These are phyloP conservation scores for Sapayoa aenigma DNA, from an alignment of 2,113 vertebrate genomes.

Conservation along the genomic window DNA sequence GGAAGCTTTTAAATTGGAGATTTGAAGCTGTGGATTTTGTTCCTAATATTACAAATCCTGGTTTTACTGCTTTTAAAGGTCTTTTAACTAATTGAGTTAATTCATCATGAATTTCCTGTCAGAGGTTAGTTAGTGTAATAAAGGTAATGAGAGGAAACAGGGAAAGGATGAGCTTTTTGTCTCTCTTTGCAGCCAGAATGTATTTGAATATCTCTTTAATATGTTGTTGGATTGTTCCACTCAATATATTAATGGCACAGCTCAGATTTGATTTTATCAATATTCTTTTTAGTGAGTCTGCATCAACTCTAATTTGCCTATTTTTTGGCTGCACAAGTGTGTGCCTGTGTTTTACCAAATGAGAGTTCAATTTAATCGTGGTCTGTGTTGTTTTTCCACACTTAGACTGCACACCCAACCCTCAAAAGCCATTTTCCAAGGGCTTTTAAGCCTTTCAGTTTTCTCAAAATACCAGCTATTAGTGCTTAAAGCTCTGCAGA, in stretches of 20 bases:
- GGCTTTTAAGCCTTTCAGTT: neutral
- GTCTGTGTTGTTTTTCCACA: neutral
- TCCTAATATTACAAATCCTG: neutral
- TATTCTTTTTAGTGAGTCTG: neutral
- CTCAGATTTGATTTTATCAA: neutral
- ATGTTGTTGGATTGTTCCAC: neutral
- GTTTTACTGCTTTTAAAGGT: neutral
- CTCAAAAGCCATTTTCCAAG: neutral
- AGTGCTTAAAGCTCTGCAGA: neutral
- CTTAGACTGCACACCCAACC: neutral
- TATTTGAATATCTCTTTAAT: neutral
- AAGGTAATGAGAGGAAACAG: neutral
- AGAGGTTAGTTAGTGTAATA: neutral
- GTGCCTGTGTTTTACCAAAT: neutral
- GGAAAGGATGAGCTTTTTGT: neutral
- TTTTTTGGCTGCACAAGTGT: neutral
- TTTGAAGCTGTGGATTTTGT: neutral
- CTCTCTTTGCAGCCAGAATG: neutral
- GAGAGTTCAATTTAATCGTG: neutral
- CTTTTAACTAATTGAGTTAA: neutral
- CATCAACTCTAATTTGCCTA: neutral
- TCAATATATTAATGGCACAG: neutral
- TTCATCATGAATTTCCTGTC: neutral
- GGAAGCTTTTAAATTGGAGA: neutral
- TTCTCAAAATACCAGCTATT: neutral